Percentiles rank a stretch among this genome's conserved stretches.
Conservation (phyloP, 2,888 invertebrate genomes). For the Leucoptera coffeella region DNA sequence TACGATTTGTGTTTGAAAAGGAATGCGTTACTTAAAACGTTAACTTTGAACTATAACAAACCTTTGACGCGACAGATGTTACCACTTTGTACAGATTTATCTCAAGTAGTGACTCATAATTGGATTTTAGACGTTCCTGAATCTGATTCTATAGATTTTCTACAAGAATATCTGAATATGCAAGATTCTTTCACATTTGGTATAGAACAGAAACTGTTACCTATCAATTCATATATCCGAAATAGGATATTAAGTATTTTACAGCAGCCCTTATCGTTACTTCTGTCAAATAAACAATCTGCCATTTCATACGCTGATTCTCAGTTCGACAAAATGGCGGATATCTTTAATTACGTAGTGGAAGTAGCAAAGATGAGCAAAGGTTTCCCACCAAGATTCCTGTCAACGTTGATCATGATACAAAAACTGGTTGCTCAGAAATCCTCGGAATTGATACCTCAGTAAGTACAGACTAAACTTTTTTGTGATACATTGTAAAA, state of each 20-base stretch:
- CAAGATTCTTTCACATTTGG: too few relatives aligned
- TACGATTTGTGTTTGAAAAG: constrained; percentile 15
- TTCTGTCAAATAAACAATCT: too few relatives aligned
- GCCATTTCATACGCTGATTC: too few relatives aligned
- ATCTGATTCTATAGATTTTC: constrained; percentile 10
- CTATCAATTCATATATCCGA: constrained; percentile 49
- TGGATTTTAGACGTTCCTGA: constrained; percentile 24
- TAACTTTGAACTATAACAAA: constrained; percentile 19
- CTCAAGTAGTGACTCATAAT: constrained; percentile 12
- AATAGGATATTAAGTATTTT: constrained; percentile 23
- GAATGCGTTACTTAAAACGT: constrained; percentile 14
- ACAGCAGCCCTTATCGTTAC: too few relatives aligned
- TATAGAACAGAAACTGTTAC: constrained; percentile 35
- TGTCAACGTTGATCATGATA: too few relatives aligned
- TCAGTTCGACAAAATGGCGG: too few relatives aligned
- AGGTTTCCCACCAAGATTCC: constrained; percentile 24
- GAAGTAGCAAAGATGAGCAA: constrained; percentile 10
- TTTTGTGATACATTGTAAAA: too few relatives aligned
- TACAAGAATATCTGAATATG: constrained; percentile 17
- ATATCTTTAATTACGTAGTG: constrained; percentile 8
- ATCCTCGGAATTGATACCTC: too few relatives aligned
- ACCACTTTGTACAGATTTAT: constrained; percentile 12
- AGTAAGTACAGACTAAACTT: too few relatives aligned
- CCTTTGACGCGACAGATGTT: constrained; percentile 20
- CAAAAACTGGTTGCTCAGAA: too few relatives aligned